Percentiles rank a stretch among this genome's conserved stretches.
Conservation (phyloP, 2,888 invertebrate genomes). For the Thelaira solivaga region DNA sequence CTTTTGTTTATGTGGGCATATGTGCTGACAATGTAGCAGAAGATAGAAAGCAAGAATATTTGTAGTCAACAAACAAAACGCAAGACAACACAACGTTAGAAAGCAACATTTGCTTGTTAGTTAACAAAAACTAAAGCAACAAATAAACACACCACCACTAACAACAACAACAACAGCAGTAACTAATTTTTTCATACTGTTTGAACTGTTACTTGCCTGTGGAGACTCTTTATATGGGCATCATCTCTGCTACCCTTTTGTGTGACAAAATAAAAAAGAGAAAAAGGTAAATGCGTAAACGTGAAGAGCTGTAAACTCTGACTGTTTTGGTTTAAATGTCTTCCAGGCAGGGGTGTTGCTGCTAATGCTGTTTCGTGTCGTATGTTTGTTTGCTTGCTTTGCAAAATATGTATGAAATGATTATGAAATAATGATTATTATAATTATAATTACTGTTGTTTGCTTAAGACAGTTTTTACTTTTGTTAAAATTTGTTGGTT, state of each 20-base stretch:
- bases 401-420: constrained; percentile 67
- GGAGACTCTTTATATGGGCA: constrained; percentile 52
- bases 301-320: constrained; percentile 14
- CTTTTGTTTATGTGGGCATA: constrained; percentile 60
- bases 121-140: constrained; percentile 23
- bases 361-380: too few relatives aligned
- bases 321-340: neutral
- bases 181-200: constrained; percentile 13
- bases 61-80: constrained; percentile 39
- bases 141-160: neutral
- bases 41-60: constrained; percentile 56
- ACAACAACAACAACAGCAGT: constrained; percentile 6
- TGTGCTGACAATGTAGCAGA: constrained; percentile 51
- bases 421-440: constrained; percentile 75
- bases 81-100: too few relatives aligned
- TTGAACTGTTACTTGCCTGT: constrained; percentile 55
- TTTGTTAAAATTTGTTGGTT: constrained; percentile 29
- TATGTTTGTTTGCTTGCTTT: constrained; percentile 59
- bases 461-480: constrained; percentile 58
- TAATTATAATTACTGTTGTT: constrained; percentile 71
- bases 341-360: constrained; percentile 36
- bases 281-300: constrained; percentile 14
- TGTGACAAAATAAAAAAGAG: constrained; percentile 24
- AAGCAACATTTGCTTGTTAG: constrained; percentile 43
- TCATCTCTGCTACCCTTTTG: constrained; percentile 40